phyloP scores from a whole-genome alignment of 2,797 vertebrate genomes.

The Periparus ater region DNA sequence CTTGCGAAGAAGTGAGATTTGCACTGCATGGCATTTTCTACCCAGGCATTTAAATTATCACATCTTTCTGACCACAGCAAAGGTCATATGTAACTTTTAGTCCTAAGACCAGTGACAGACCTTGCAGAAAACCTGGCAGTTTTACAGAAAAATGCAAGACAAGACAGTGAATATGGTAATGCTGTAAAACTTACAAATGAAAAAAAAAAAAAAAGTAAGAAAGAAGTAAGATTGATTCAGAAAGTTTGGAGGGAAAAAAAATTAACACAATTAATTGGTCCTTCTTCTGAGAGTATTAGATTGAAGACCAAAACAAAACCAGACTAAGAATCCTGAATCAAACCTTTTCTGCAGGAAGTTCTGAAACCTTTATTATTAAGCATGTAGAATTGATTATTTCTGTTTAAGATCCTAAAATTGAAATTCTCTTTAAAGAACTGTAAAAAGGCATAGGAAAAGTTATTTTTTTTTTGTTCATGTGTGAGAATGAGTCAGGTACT shows the following conservation, averaged over 20 bases:
- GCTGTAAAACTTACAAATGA: background rate
- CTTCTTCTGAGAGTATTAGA: background rate
- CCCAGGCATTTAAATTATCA: background rate
- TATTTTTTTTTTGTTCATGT: background rate
- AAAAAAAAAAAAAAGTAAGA: too few species aligned
- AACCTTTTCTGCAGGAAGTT: background rate
- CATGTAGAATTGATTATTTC: background rate
- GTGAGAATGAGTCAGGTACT: background rate
- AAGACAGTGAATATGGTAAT: background rate
- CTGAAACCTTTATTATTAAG: background rate
- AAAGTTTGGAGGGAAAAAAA: background rate
- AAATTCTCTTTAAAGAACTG: background rate
- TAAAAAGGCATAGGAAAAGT: background rate
- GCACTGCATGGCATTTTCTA: background rate
- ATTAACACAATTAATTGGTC: background rate
- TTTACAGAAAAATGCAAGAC: background rate
- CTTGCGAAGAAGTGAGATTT: background rate
- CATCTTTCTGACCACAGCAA: background rate
- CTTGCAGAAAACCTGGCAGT: background rate
- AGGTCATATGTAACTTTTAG: background rate
- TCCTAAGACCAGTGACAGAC: background rate
- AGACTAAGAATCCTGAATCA: background rate
- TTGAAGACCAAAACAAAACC: background rate
- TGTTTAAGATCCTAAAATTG: background rate
- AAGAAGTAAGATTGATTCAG: background rate